A percentile compares a stretch with the other conserved stretches of the same genome.
Conservation (phyloP, 2,113 vertebrate genomes). For the Bujurquina vittata region DNA sequence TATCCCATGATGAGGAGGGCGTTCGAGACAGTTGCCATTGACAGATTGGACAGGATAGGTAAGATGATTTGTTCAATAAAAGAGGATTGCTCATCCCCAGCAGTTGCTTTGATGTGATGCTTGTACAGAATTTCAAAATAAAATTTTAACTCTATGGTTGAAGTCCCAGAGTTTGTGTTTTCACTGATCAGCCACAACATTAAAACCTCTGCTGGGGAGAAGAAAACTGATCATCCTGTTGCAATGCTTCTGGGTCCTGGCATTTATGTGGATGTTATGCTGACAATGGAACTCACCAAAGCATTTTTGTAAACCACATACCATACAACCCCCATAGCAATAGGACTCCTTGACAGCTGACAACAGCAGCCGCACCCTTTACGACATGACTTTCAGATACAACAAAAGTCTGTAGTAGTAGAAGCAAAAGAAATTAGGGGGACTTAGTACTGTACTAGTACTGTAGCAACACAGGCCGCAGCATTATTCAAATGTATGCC, state of each 20-base stretch:
- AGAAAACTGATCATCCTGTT: no score
- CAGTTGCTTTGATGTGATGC: background rate
- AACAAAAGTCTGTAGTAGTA: background rate
- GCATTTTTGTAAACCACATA: no score
- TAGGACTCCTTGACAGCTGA: no score
- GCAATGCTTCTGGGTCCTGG: no score
- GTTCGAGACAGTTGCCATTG: constrained; percentile 97
- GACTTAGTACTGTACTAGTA: background rate
- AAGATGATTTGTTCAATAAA: constrained; percentile 48
- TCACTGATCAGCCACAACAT: no score
- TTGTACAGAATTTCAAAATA: background rate
- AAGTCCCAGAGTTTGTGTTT: no score
- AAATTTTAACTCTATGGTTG: no score
- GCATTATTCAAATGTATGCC: fast-evolving
- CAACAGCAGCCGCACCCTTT: no score
- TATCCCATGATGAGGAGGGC: constrained; percentile 98
- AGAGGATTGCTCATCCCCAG: fast-evolving
- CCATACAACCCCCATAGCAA: no score
- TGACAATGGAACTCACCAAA: no score
- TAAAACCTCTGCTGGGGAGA: no score
- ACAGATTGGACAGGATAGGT: constrained; percentile 96
- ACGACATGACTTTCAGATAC: background rate
- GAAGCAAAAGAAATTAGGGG: background rate
- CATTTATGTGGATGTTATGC: no score
- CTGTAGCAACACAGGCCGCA: background rate